A percentile compares a stretch with the other conserved stretches of the same genome.
phyloP scores from a whole-genome alignment of 2,797 vertebrate genomes.

The Cetoscarus ocellatus region DNA sequence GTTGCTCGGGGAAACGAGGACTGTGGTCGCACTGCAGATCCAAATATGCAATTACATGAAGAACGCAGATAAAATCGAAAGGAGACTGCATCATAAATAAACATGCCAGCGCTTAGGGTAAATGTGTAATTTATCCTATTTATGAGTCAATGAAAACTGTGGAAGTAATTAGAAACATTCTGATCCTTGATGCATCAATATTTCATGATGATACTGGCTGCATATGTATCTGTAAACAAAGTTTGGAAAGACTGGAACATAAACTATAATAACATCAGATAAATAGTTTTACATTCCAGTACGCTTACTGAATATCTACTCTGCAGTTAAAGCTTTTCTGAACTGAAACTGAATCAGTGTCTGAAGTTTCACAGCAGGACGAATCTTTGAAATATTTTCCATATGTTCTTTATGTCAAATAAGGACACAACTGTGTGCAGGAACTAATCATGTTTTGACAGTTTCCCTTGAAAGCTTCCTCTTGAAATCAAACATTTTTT shows the following conservation, averaged over 20 bases:
- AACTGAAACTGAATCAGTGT: slow-evolving; percentile 10
- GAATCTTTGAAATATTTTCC: slow-evolving; percentile 11
- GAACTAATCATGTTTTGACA: not conserved
- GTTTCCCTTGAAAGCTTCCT: too few relatives aligned
- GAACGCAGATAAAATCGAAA: slow-evolving; percentile 69
- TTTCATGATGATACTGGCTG: slow-evolving; percentile 53
- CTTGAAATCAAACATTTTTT: not conserved
- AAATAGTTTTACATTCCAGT: slow-evolving; percentile 43
- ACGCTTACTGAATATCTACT: slow-evolving; percentile 37
- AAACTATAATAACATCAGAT: slow-evolving; percentile 51
- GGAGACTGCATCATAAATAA: slow-evolving; percentile 78
- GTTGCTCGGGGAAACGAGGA: slow-evolving; percentile 66
- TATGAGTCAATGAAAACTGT: slow-evolving; percentile 72
- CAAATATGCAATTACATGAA: slow-evolving; percentile 80
- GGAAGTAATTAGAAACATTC: slow-evolving; percentile 77
- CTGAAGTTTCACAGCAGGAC: not conserved
- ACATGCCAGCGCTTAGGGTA: slow-evolving; percentile 67
- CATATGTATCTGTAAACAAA: slow-evolving; percentile 60
- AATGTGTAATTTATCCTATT: slow-evolving; percentile 79
- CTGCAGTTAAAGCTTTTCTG: slow-evolving; percentile 29
- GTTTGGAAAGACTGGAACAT: slow-evolving; percentile 37
- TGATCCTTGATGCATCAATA: slow-evolving; percentile 65
- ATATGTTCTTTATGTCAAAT: not conserved
- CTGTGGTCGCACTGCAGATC: slow-evolving; percentile 52
- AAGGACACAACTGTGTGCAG: not conserved